Percentiles rank a stretch among this genome's conserved stretches.
Conservation (phyloP, 1,140 invertebrate species). For the Tetranychus cinnabarinus region DNA sequence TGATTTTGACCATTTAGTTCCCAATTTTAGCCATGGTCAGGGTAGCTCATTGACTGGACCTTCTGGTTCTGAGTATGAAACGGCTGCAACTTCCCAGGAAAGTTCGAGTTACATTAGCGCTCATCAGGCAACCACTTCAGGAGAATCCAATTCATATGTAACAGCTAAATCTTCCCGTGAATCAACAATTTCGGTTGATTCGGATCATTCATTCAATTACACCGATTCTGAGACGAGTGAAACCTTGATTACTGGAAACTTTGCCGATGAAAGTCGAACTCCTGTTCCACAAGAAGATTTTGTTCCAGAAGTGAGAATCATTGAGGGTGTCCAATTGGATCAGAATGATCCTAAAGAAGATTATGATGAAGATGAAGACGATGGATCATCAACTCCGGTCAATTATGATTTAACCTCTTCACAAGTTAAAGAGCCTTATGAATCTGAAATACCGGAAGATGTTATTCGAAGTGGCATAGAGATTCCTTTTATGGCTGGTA, state of each 20-base stretch:
- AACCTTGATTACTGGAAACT: conserved; percentile 42
- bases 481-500: conserved; percentile 9
- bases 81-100: conserved; percentile 45
- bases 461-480: conserved; percentile 18
- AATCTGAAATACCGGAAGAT: conserved; percentile 24
- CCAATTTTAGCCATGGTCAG: background rate
- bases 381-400: conserved; percentile 20
- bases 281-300: no score
- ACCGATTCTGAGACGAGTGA: conserved; percentile 61
- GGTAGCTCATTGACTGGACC: conserved; percentile 26
- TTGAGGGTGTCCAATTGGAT: conserved; percentile 12
- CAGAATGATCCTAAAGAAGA: conserved; percentile 2
- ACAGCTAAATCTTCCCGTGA: conserved; percentile 61
- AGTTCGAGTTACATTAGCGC: conserved; percentile 50
- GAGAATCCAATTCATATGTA: conserved; percentile 47
- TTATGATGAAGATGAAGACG: conserved; percentile 6
- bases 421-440: conserved; percentile 27
- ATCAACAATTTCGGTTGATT: conserved; percentile 65
- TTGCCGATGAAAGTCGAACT: no score
- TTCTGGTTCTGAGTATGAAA: conserved; percentile 52
- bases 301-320: conserved; percentile 16
- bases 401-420: conserved; percentile 3
- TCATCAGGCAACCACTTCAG: conserved; percentile 18
- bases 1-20: conserved; percentile 42
- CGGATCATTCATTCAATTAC: conserved; percentile 60